Evolutionary conservation across 2,113 vertebrate genomes (phyloP).

Genomic region (Dryoscopus gambensis): DNA sequence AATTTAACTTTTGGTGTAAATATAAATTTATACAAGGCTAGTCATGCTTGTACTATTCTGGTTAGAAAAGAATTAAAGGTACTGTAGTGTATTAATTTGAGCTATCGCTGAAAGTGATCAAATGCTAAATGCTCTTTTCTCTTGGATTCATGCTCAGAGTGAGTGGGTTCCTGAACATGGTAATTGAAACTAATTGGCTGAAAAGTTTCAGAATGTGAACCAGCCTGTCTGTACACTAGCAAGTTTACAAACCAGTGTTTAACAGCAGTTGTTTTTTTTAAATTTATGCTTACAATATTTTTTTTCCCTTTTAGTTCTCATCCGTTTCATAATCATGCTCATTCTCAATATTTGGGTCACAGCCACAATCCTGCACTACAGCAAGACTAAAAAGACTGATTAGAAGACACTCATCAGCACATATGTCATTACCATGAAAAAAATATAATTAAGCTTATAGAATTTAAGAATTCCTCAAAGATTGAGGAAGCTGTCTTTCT

Average conservation of each 20-base stretch:
- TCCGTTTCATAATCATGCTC: constrained; percentile 82
- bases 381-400: constrained; percentile 72
- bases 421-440: not conserved
- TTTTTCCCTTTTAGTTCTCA: constrained; percentile 77
- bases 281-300: not conserved
- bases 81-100: not conserved
- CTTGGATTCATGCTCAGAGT: not conserved
- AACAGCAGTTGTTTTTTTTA: not conserved
- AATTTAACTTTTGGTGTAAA: not conserved
- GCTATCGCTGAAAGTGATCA: not conserved
- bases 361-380: constrained; percentile 81
- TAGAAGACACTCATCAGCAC: constrained; percentile 29
- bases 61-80: not conserved
- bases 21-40: not conserved
- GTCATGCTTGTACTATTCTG: not conserved
- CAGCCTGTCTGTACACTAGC: not conserved
- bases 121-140: not conserved
- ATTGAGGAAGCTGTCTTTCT: not conserved
- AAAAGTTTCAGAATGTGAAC: not conserved
- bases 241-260: not conserved
- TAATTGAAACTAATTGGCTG: not conserved
- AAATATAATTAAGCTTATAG: not conserved
- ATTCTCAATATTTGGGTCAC: constrained; percentile 89
- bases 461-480: not conserved
- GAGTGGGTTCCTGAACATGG: not conserved